Base-by-base conservation (phyloP, 2,797 vertebrate species). In the Vespertilio murinus region DNA sequence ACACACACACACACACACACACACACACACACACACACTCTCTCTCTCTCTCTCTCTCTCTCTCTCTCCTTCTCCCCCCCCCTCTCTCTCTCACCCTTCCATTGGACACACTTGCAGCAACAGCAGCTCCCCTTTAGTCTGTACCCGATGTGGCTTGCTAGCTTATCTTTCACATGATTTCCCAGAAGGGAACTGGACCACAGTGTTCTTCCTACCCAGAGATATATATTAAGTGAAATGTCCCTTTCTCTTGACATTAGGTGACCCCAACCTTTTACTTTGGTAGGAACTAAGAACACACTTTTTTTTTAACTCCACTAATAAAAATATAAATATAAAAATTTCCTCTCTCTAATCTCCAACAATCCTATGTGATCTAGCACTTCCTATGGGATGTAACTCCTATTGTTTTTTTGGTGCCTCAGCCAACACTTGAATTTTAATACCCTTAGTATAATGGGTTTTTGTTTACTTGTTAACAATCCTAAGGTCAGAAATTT, bases 391-490 rank as follows among this genome's bases (percentile, higher is more conserved):
- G 80, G 59, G 92, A 70, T 64, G 8, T 35, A 65, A 38, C 42
- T 40, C 23, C 25, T 67, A 8, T 28, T 70, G 20, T 56, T 54
- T 95, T 45, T 45, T 87, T 90, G 38, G 35, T 74, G 28, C 25
- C 28, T 89, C 61, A 65, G 38, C 38, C 42, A 92, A 59, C n/a
- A 70, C 45, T n/a, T 93, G 67, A 71, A 6, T 85, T 52, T 81
- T 82, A 82, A 82, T 25, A 73, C 47, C 14, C 33, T 82, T 38
- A 71, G 38, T 45, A 59, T 33, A 65, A 20, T 54, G 61, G 42
- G 35, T 70, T 87, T 83, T 93, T 87, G 30, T 80, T 88, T 73
- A 84, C 54, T 86, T 91, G 17, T 83, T 81, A 79, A 56, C 80
- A 84, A 92, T 74, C 45, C 38, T 49, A 56, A 83, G 18, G 45